Base-by-base conservation (phyloP, 2,797 vertebrate species). In the Anas capensis region DNA sequence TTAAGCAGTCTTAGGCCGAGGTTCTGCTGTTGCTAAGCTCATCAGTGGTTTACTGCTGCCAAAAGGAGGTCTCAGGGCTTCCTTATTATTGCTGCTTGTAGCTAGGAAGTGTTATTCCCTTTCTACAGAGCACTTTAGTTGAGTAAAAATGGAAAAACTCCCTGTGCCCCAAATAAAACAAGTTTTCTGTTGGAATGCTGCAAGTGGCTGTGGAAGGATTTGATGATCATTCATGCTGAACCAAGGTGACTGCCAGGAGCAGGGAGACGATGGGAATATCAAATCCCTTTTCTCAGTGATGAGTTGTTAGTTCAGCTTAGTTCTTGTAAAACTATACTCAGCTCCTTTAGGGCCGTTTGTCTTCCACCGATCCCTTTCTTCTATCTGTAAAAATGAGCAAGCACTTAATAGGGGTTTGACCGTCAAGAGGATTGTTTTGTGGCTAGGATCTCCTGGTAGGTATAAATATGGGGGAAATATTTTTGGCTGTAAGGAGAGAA, bases 1-100 rank as follows among this genome's bases (percentile, higher is more conserved):
- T 83, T 78, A 95, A 95, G 91, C 76, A 86, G 54, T 23, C 77
- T 90, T 92, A 92, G 58, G 49, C 82, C 58, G 38, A 83, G 49
- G 38, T 69, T 93, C 40, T 88, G 20, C 20, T 73, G 20, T 14
- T 78, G 4, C 66, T 92, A 84, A 90, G 80, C 88, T 90, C 21
- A 62, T 94, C 62, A 62, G 62, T 69, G 51, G 58, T 57, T 91
- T 81, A 17, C 29, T 92, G 77, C 49, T 95, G 86, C 80, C 66
- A 62, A 40, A 88, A 91, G 66, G 38, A 64, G 38, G 33, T 72
- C 48, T 86, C 46, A 10, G 8, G 79, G 60, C 51, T 81, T 14
- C 31, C 31, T 42, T 17, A 91, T 68, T 78, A 57, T 86, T 62
- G 34, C 24, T 62, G n/a, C 14, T 81, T 7, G 4, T 40, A 33